A percentile compares a stretch with the other conserved stretches of the same genome.
Conservation (phyloP, 2,113 vertebrate species). For the Panthera tigris region DNA sequence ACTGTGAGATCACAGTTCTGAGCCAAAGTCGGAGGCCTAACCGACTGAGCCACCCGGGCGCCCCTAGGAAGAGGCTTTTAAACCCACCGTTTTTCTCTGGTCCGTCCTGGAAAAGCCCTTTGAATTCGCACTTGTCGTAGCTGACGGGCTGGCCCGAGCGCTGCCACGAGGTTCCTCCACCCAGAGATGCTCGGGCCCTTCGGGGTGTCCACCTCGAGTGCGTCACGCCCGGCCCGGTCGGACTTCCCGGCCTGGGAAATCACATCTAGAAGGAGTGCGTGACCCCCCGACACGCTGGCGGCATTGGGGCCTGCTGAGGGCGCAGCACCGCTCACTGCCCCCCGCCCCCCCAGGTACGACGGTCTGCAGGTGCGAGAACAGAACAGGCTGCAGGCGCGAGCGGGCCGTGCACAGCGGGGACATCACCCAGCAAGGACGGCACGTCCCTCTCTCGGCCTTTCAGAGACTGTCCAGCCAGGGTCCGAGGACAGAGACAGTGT, state of each 20-base stretch:
- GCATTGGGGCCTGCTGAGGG: not conserved
- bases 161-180: not conserved
- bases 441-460: not conserved
- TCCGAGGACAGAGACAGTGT: not conserved
- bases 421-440: not conserved
- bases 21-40: too few relatives aligned
- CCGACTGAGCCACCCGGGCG: too few relatives aligned
- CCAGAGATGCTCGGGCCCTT: not conserved
- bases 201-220: rapidly evolving
- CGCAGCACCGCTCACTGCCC: not conserved
- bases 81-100: not conserved
- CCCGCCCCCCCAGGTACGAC: too few relatives aligned
- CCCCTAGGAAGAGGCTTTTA: not conserved
- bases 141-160: not conserved
- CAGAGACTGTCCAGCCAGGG: not conserved
- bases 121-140: not conserved
- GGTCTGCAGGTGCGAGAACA: too few relatives aligned
- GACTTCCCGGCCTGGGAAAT: not conserved
- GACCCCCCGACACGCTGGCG: not conserved
- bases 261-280: rapidly evolving
- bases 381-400: not conserved
- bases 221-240: rapidly evolving
- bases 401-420: too few relatives aligned
- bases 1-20: too few relatives aligned
- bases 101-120: not conserved